Conservation (phyloP, 2,888 invertebrate genomes). For the Lamproptera curius region DNA sequence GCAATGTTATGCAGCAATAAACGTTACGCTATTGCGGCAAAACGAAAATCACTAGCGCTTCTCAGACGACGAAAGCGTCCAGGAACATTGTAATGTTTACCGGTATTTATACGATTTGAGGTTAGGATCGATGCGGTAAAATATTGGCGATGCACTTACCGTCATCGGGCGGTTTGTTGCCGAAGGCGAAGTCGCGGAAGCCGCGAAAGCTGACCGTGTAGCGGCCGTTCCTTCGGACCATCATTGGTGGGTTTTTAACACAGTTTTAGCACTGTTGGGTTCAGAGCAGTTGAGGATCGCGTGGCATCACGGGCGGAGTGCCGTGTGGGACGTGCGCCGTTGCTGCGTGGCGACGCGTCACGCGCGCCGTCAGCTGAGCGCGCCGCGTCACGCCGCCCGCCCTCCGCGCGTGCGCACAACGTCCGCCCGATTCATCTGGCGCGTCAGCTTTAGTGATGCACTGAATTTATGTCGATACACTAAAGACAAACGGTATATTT, state of each 20-base stretch:
- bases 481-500: too few species aligned
- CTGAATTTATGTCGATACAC: not conserved
- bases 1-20: conserved; percentile 14
- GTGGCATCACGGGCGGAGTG: conserved; percentile 30
- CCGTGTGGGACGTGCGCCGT: conserved; percentile 42
- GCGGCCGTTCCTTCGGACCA: conserved; percentile 73
- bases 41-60: conserved; percentile 6
- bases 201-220: conserved; percentile 75
- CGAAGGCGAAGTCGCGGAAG: conserved; percentile 66
- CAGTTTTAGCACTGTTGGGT: conserved; percentile 36
- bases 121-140: conserved; percentile 25
- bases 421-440: conserved; percentile 34
- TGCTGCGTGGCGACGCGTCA: conserved; percentile 58
- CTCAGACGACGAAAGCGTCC: conserved; percentile 7
- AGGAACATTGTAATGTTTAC: conserved; percentile 16
- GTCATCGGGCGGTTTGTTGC: conserved; percentile 70
- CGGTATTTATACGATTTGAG: conserved; percentile 26
- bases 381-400: conserved; percentile 57
- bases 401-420: conserved; percentile 60
- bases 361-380: conserved; percentile 65
- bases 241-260: conserved; percentile 47
- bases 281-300: conserved; percentile 35
- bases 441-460: conserved; percentile 26
- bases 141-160: conserved; percentile 43
- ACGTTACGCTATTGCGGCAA: conserved; percentile 16